These are phyloP conservation scores for Cydia pomonella DNA, from an alignment of 1,140 invertebrate genomes.

Conservation along the genomic window DNA sequence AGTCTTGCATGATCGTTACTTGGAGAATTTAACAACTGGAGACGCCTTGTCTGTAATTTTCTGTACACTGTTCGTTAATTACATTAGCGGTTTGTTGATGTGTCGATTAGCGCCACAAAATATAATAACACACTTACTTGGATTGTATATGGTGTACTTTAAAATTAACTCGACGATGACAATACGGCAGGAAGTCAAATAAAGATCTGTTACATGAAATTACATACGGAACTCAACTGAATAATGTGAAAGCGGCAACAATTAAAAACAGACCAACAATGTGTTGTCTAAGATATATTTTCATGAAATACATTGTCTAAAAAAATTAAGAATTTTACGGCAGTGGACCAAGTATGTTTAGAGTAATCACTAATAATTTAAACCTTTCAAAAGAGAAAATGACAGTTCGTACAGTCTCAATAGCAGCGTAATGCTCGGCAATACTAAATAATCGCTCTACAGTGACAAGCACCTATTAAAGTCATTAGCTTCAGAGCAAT, in stretches of 20 bases:
- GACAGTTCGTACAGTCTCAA: background rate
- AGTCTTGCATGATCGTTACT: too few species aligned
- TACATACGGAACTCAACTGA: background rate
- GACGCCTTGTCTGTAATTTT: too few species aligned
- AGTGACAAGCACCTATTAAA: background rate
- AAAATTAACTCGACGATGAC: background rate
- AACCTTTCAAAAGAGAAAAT: background rate
- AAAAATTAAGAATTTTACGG: too few species aligned
- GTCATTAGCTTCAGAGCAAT: background rate
- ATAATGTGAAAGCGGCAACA: too few species aligned
- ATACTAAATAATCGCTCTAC: background rate
- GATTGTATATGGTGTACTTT: background rate
- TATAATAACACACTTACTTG: background rate
- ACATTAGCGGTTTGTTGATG: background rate
- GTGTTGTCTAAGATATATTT: too few species aligned
- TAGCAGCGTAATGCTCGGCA: background rate
- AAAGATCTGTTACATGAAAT: background rate
- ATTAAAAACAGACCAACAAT: too few species aligned
- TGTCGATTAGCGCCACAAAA: background rate
- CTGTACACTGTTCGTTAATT: too few species aligned
- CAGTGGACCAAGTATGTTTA: too few species aligned
- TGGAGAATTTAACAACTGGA: too few species aligned
- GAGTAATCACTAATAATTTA: too few species aligned
- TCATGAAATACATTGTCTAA: too few species aligned
- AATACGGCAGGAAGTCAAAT: background rate